Conservation (phyloP, 2,113 vertebrate genomes). For the Tapirus terrestris region DNA sequence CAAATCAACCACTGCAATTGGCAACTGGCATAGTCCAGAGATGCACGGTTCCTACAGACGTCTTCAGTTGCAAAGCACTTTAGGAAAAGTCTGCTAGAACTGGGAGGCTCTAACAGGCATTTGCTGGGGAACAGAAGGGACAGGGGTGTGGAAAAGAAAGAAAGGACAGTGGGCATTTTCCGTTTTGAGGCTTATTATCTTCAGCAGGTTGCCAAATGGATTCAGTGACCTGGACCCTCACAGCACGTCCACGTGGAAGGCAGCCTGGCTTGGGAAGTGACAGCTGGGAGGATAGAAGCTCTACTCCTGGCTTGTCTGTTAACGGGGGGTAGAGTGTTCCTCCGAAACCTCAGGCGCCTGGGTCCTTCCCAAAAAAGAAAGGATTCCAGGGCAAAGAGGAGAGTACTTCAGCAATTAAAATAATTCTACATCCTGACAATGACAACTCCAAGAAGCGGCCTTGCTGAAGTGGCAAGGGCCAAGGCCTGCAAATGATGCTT, state of each 20-base stretch:
- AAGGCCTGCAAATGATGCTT: background rate
- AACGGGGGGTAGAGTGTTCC: background rate
- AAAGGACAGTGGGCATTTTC: background rate
- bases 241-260: too few species aligned
- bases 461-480: background rate
- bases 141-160: background rate
- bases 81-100: background rate
- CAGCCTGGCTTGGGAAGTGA: background rate
- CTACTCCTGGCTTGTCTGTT: background rate
- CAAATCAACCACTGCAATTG: background rate
- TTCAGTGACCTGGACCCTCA: background rate
- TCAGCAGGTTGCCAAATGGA: background rate
- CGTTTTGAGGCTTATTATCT: background rate
- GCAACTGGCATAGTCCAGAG: background rate
- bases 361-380: background rate
- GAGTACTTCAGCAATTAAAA: background rate
- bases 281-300: rapidly evolving
- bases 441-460: background rate
- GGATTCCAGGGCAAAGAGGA: background rate
- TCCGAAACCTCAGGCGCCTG: background rate
- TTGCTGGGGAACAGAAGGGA: background rate
- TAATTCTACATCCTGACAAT: background rate
- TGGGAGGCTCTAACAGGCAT: background rate
- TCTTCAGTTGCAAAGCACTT: background rate
- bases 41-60: background rate